Evolutionary conservation across 1,140 invertebrate genomes (phyloP), one percentile per base, ranked within the genome.

Genomic region (Lasaia peninsularis): DNA sequence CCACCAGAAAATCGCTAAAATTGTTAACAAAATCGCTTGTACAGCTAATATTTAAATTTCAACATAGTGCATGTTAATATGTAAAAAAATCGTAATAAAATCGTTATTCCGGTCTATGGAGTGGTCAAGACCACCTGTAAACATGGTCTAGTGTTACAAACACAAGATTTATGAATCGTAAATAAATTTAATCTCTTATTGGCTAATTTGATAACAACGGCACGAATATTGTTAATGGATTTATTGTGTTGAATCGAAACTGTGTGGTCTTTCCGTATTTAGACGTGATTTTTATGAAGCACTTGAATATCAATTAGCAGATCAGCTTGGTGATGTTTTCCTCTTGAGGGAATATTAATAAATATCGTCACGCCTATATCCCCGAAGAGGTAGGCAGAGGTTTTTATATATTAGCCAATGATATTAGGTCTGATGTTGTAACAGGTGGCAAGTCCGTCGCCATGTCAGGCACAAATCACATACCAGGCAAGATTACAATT

Each of bases 81-180:
- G 24, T 28, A 37, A 8, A 16, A 40, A 40, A 40, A 40, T 1
- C 7, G 9, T n/a, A 18, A 40, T 18, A 40, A 40, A 18, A 40
- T 28, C 8, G 14, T 16, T 8, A 40, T 18, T 40, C 5, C 16
- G 8, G 37, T 40, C 6, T 35, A 35, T 40, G 4, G 14, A 7
- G 16, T 40, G 16, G 10, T 40, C 16, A 9, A 40, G 37, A 40
- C 37, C 37, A 40, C 37, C 37, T 40, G 37, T 40, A 18, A 40
- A 40, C 16, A 40, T 40, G 1, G 16, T 40, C 37, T 40, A 10
- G 16, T 40, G 12, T 40, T 40, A 8, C 37, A 16, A 8, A 10
- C 7, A 18, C 8, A 40, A 40, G 37, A 18, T 40, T 40, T 40
- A 40, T 40, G 37, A 40, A 40, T 40, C 37, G 37, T 40, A 40